A percentile compares a stretch with the other conserved stretches of the same genome.
phyloP scores from a whole-genome alignment of 2,113 vertebrate species.

The Cervus canadensis region DNA sequence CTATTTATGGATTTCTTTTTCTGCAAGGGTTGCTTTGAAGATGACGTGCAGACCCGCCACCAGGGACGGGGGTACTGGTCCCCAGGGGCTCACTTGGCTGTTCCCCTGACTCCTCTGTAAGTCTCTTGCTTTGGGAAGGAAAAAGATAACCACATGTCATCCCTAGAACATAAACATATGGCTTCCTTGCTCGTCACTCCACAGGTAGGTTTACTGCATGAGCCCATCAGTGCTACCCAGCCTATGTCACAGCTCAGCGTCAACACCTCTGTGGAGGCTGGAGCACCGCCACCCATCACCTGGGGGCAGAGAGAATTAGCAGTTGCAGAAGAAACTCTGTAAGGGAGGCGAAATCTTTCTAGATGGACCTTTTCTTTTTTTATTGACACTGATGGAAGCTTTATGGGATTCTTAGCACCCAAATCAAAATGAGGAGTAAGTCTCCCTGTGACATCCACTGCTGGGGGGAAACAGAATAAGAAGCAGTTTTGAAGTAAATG shows the following conservation, averaged over 20 bases:
- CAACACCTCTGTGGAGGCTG: not conserved
- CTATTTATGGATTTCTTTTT: conserved; percentile 3
- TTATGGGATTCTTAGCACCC: not conserved
- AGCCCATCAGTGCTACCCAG: not conserved
- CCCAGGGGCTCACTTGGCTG: not conserved
- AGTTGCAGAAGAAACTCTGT: not conserved
- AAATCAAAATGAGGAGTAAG: not conserved
- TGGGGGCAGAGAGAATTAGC: not conserved
- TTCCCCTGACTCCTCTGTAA: not conserved
- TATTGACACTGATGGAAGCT: not conserved
- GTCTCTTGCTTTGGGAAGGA: not conserved
- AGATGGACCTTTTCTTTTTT: not conserved
- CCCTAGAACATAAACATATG: not conserved
- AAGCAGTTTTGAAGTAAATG: not conserved
- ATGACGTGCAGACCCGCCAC: not conserved
- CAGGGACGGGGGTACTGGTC: not conserved
- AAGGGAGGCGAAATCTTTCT: not conserved
- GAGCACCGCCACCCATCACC: not conserved
- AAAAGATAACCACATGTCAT: not conserved
- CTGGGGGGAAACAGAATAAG: not conserved
- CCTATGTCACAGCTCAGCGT: not conserved
- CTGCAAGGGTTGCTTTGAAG: conserved; percentile 3
- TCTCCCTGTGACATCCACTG: not conserved
- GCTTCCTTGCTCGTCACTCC: not conserved
- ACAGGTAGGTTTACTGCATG: not conserved